phyloP scores from a whole-genome alignment of 2,888 invertebrate species.

The Dorcus parallelipipedus region DNA sequence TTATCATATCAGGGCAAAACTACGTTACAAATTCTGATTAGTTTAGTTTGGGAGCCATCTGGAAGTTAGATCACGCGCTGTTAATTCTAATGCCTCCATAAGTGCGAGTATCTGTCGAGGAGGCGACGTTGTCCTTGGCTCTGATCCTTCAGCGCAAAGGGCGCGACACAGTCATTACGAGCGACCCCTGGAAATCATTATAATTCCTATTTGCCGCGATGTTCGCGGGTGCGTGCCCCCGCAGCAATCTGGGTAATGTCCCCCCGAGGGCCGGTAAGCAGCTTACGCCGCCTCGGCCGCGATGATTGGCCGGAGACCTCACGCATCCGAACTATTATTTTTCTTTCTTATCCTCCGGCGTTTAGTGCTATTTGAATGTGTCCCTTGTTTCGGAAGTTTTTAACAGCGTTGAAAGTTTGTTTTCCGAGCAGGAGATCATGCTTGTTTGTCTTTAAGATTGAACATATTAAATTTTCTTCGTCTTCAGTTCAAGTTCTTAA shows the following conservation, averaged over 20 bases:
- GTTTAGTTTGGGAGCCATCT: too few relatives aligned
- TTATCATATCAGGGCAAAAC: too few relatives aligned
- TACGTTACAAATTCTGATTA: too few relatives aligned
- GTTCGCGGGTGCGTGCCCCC: slow-evolving; percentile 31
- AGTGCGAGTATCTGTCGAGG: too few relatives aligned
- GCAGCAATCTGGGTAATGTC: slow-evolving; percentile 47
- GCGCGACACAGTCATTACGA: too few relatives aligned
- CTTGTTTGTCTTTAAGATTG: neutral
- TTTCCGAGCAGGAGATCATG: slow-evolving; percentile 3
- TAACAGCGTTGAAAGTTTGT: slow-evolving; percentile 29
- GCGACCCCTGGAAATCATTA: slow-evolving; percentile 27
- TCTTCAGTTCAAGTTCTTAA: too few relatives aligned
- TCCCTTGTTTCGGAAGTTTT: slow-evolving; percentile 36
- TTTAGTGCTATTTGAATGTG: slow-evolving; percentile 43
- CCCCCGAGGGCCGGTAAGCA: slow-evolving; percentile 44
- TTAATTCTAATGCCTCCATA: too few relatives aligned
- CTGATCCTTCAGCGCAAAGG: too few relatives aligned
- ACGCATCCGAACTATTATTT: slow-evolving; percentile 37
- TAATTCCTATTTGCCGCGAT: slow-evolving; percentile 31
- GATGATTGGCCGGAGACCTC: slow-evolving; percentile 42
- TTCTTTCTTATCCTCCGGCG: slow-evolving; percentile 35
- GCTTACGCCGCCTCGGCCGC: slow-evolving; percentile 39
- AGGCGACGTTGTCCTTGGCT: too few relatives aligned
- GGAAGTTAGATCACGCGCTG: too few relatives aligned
- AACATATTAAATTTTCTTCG: neutral